Conservation (phyloP, 2,888 invertebrate species). For the Chalcosyrphus nemorum region DNA sequence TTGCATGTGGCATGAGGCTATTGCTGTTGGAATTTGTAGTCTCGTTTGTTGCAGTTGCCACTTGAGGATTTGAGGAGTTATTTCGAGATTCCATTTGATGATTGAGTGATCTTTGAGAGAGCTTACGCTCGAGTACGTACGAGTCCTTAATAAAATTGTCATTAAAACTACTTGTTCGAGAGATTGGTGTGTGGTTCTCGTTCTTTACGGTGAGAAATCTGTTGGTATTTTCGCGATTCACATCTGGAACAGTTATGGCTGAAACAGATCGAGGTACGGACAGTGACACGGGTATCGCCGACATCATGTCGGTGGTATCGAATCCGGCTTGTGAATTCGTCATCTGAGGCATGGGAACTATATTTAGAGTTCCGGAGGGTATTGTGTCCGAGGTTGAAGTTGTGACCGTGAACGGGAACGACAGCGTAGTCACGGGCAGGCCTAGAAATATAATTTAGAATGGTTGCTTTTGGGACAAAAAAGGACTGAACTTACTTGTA, state of each 20-base stretch:
- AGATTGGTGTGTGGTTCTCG: slow-evolving; percentile 76
- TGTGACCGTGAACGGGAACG: slow-evolving; percentile 81
- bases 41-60: background rate
- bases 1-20: slow-evolving; percentile 29
- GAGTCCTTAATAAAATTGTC: slow-evolving; percentile 76
- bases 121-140: slow-evolving; percentile 76
- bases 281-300: slow-evolving; percentile 79
- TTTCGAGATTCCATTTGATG: slow-evolving; percentile 58
- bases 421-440: slow-evolving; percentile 77
- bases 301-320: slow-evolving; percentile 76
- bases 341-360: slow-evolving; percentile 79
- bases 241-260: slow-evolving; percentile 77
- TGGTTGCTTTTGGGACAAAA: background rate
- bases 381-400: slow-evolving; percentile 77
- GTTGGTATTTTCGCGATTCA: slow-evolving; percentile 69
- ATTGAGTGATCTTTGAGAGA: slow-evolving; percentile 75
- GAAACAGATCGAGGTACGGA: slow-evolving; percentile 79
- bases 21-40: slow-evolving; percentile 7
- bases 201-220: slow-evolving; percentile 78
- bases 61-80: slow-evolving; percentile 44
- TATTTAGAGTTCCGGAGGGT: slow-evolving; percentile 79
- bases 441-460: slow-evolving; percentile 10
- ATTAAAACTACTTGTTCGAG: slow-evolving; percentile 80
- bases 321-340: slow-evolving; percentile 76
- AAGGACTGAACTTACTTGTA: slow-evolving; percentile 23